Evolutionary conservation across 1,140 invertebrate genomes (phyloP).

Genomic region (Drosophila pruinosa): DNA sequence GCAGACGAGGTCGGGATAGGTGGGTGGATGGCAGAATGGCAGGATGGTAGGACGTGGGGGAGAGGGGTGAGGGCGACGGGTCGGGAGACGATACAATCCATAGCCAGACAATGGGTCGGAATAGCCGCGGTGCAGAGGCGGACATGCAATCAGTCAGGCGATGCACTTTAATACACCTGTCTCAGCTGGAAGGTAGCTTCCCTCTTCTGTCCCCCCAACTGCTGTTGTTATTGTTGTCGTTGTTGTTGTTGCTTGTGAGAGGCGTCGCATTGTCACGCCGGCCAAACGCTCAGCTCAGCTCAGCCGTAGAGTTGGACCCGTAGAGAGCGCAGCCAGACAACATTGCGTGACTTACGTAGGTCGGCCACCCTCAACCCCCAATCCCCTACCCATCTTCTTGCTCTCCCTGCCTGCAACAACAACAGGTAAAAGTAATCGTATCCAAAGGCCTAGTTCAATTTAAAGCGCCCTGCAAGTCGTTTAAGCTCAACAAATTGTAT

Average conservation of each 20-base stretch:
- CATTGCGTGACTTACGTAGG: conserved; percentile 78
- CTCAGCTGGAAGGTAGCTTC: conserved; percentile 36
- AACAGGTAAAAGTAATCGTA: conserved; percentile 39
- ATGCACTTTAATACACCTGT: conserved; percentile 66
- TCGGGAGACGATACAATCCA: conserved; percentile 6
- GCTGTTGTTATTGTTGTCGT: conserved; percentile 14
- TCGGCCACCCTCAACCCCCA: conserved; percentile 20
- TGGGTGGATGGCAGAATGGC: background rate
- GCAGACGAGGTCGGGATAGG: conserved; percentile 1
- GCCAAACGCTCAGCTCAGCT: conserved; percentile 45
- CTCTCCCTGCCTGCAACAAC: conserved; percentile 7
- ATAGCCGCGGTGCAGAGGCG: conserved; percentile 52
- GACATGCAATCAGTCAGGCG: conserved; percentile 77
- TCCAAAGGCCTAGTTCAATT: conserved; percentile 71
- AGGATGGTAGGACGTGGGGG: background rate
- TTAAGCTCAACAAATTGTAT: conserved; percentile 9
- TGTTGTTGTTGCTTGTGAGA: conserved; percentile 29
- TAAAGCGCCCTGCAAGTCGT: conserved; percentile 41
- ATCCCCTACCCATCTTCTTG: background rate
- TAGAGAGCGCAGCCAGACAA: conserved; percentile 51
- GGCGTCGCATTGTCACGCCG: conserved; percentile 75
- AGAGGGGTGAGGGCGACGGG: background rate
- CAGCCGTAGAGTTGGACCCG: conserved; percentile 1
- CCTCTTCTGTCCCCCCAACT: conserved; percentile 10
- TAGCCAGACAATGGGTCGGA: conserved; percentile 62